Percentiles rank a stretch among this genome's conserved stretches.
phyloP scores from a whole-genome alignment of 1,140 invertebrate genomes.

The Bactericera cockerelli region DNA sequence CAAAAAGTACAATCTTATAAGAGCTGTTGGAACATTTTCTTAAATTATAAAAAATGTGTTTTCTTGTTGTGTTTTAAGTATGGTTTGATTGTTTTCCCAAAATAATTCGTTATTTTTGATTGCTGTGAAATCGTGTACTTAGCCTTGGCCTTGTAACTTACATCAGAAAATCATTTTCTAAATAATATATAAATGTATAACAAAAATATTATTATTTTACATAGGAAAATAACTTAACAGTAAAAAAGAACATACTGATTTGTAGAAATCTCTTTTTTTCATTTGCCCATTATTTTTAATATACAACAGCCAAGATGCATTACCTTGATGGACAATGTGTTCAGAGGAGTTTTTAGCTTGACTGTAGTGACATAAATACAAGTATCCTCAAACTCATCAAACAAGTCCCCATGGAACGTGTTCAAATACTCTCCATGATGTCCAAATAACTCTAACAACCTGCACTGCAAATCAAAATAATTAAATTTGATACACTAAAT shows the following conservation, averaged over 20 bases:
- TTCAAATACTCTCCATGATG: constrained; percentile 2
- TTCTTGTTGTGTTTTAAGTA: too few species aligned
- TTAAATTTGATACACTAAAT: neutral
- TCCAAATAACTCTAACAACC: neutral
- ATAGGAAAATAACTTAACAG: neutral
- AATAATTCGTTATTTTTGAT: too few species aligned
- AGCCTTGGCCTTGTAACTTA: neutral
- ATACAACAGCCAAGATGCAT: neutral
- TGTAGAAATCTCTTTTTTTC: neutral
- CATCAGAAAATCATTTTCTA: too few species aligned
- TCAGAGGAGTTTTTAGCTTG: neutral
- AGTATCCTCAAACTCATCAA: neutral
- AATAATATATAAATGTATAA: too few species aligned
- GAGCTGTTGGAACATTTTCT: too few species aligned
- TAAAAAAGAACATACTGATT: neutral
- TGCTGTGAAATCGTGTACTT: too few species aligned
- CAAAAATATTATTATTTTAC: neutral
- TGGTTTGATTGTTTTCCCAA: too few species aligned
- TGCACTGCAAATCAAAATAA: neutral
- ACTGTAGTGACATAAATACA: neutral
- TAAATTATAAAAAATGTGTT: too few species aligned
- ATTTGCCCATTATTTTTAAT: neutral
- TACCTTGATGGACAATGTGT: neutral
- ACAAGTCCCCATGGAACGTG: neutral
- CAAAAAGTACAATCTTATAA: neutral